These are phyloP conservation scores for Rhea pennata DNA, from an alignment of 2,113 vertebrate genomes.

Conservation along the genomic window DNA sequence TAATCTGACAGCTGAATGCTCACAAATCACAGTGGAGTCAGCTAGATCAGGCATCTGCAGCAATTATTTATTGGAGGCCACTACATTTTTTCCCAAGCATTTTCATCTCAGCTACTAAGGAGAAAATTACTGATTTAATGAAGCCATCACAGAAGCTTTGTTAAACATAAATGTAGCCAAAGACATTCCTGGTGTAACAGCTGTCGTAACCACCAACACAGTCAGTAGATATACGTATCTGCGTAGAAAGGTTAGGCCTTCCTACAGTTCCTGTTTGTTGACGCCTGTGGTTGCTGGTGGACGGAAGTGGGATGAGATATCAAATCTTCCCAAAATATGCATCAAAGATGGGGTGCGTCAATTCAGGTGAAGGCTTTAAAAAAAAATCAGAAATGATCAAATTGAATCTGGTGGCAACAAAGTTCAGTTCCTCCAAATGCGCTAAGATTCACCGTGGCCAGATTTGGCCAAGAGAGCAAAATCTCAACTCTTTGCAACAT, in stretches of 20 bases:
- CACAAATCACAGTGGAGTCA: not conserved
- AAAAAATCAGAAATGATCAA: not conserved
- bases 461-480: not conserved
- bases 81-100: not conserved
- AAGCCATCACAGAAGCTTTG: not conserved
- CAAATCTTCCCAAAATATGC: not conserved
- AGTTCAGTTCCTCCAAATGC: not conserved
- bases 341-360: fast-evolving
- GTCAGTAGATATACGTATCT: not conserved
- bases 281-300: not conserved
- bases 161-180: not conserved
- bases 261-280: not conserved
- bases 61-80: not conserved
- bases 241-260: not conserved
- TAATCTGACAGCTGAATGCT: not conserved
- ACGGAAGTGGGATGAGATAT: not conserved
- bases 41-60: not conserved
- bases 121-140: not conserved
- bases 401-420: not conserved
- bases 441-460: not conserved
- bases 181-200: not conserved
- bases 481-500: fast-evolving
- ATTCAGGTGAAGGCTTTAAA: not conserved
- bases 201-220: not conserved
- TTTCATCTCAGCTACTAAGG: not conserved